These are phyloP conservation scores for Echiichthys vipera DNA, from an alignment of 2,797 vertebrate species.

Conservation along the genomic window DNA sequence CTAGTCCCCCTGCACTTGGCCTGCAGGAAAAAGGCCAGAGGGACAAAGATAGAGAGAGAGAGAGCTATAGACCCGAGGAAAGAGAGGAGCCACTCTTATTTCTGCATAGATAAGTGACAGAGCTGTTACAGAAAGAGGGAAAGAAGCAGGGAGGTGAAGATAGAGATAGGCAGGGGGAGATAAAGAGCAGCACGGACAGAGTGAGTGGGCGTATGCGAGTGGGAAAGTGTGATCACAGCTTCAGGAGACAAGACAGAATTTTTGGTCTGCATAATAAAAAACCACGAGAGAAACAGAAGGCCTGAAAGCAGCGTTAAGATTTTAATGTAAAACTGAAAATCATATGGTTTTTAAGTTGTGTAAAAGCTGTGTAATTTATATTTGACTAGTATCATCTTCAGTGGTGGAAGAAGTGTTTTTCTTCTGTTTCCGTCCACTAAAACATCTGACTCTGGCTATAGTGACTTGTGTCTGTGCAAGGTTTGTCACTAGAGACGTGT, in stretches of 20 bases:
- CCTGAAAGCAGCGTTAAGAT: conserved; percentile 13
- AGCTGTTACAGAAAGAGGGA: conserved; percentile 42
- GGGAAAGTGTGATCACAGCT: conserved; percentile 79
- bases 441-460: no score
- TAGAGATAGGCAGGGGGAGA: conserved; percentile 58
- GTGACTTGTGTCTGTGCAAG: no score
- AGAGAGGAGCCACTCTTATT: conserved; percentile 28
- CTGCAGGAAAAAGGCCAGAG: conserved; percentile 69
- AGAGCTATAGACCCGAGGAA: neutral
- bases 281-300: conserved; percentile 39
- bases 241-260: conserved; percentile 65
- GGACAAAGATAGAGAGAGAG: conserved; percentile 38
- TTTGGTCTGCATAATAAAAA: conserved; percentile 52
- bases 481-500: no score
- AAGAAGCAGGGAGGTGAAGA: conserved; percentile 52
- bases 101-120: conserved; percentile 57
- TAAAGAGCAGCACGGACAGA: conserved; percentile 66
- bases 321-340: conserved; percentile 30
- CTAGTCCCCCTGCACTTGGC: conserved; percentile 63
- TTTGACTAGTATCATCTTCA: no score
- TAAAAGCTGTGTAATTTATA: conserved; percentile 18
- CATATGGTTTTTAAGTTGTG: conserved; percentile 15
- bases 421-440: no score
- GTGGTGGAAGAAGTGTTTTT: no score
- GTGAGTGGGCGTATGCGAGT: conserved; percentile 73